These are phyloP conservation scores for Coenonympha arcania DNA, from an alignment of 2,888 invertebrate species.

Conservation along the genomic window DNA sequence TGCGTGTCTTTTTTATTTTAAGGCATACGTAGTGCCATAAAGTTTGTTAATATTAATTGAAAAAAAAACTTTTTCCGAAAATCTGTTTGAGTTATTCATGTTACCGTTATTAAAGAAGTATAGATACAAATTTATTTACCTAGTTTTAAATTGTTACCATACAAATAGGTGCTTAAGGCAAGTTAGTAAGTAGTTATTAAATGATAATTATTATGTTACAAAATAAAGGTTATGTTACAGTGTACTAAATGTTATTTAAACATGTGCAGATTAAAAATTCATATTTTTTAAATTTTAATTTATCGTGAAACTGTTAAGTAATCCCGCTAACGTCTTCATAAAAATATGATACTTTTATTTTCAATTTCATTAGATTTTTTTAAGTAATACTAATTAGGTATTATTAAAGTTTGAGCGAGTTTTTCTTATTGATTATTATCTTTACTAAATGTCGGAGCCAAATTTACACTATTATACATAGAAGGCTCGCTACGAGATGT, in stretches of 20 bases:
- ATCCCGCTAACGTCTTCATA: too few species aligned
- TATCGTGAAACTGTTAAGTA: too few species aligned
- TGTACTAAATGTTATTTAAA: background rate
- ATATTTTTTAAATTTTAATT: too few species aligned
- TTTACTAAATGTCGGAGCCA: too few species aligned
- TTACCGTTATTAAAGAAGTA: constrained; percentile 19
- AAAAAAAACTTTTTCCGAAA: background rate
- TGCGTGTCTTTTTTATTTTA: background rate
- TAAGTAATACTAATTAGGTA: too few species aligned
- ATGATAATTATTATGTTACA: background rate
- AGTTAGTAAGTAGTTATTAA: constrained; percentile 3
- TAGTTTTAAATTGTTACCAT: constrained; percentile 27
- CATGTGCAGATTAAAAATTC: too few species aligned
- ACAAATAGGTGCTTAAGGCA: constrained; percentile 16
- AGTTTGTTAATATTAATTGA: background rate
- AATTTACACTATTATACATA: too few species aligned
- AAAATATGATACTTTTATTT: too few species aligned
- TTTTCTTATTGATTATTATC: too few species aligned
- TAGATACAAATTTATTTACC: constrained; percentile 17
- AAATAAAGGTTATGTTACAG: background rate
- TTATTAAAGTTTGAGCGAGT: too few species aligned
- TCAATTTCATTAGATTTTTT: too few species aligned
- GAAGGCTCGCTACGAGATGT: too few species aligned
- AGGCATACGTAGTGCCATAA: constrained; percentile 4
- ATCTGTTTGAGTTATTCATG: background rate